These are phyloP conservation scores for Empidonax traillii DNA, from an alignment of 2,113 vertebrate species.

Conservation along the genomic window DNA sequence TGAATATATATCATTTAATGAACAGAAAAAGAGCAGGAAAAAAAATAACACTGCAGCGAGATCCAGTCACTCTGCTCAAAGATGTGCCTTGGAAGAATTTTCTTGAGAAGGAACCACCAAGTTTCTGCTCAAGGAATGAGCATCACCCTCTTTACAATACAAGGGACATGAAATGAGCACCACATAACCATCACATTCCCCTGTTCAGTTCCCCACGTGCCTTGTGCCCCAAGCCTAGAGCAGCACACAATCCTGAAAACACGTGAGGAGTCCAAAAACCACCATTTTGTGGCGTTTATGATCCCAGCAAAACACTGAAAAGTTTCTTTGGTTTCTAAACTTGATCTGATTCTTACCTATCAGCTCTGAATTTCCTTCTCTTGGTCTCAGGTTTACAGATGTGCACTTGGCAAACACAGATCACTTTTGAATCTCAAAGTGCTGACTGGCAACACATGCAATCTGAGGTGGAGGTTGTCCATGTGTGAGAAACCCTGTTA, in stretches of 20 bases:
- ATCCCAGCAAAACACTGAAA: background rate
- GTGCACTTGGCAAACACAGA: accelerated
- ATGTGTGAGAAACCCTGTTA: background rate
- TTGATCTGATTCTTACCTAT: background rate
- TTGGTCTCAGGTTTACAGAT: background rate
- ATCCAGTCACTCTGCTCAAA: background rate
- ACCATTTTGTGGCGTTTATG: background rate
- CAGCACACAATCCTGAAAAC: background rate
- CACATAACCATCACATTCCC: background rate
- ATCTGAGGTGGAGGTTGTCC: background rate
- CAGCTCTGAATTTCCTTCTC: background rate
- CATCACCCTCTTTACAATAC: background rate
- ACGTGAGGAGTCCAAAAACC: background rate
- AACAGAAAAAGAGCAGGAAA: background rate
- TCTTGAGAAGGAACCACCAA: background rate
- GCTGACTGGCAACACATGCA: background rate
- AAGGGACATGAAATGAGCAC: background rate
- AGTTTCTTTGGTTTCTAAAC: background rate
- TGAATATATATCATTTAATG: background rate
- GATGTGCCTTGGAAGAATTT: background rate
- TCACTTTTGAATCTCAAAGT: background rate
- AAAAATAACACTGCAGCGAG: accelerated
- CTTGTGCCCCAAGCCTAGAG: background rate
- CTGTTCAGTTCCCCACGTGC: background rate
- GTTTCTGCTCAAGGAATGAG: background rate